These are phyloP conservation scores for Hippoglossus hippoglossus DNA, from an alignment of 2,797 vertebrate species.

Conservation along the genomic window DNA sequence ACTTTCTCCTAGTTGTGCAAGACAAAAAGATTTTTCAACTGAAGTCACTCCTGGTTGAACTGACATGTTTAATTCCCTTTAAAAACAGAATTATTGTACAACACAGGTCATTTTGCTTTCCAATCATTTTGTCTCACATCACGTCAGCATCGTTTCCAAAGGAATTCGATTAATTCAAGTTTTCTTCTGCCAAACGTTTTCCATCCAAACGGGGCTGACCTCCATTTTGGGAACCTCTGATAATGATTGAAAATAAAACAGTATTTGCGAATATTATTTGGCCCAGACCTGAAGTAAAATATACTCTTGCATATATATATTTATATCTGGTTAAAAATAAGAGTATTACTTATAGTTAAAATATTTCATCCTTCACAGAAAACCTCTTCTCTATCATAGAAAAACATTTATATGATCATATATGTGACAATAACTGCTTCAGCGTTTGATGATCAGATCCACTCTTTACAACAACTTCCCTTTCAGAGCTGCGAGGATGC, in stretches of 20 bases:
- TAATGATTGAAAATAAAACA: slow-evolving; percentile 1
- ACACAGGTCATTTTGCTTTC: background rate
- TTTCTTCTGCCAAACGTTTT: background rate
- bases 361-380: slow-evolving; percentile 13
- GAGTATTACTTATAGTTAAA: slow-evolving; percentile 43
- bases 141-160: background rate
- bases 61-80: too few species aligned
- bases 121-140: background rate
- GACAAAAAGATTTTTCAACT: too few species aligned
- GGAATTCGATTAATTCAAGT: background rate
- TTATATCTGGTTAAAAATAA: slow-evolving; percentile 52
- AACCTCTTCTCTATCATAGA: slow-evolving; percentile 21
- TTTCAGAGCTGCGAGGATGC: slow-evolving; percentile 67
- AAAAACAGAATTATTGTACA: too few species aligned
- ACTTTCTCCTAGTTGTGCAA: too few species aligned
- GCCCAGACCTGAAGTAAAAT: slow-evolving; percentile 22
- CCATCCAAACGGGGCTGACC: background rate
- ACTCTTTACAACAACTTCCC: slow-evolving; percentile 68
- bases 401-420: slow-evolving; percentile 44
- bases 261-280: slow-evolving; percentile 30
- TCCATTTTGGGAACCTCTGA: background rate
- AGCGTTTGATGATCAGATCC: background rate
- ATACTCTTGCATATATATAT: slow-evolving; percentile 23
- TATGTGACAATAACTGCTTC: slow-evolving; percentile 28
- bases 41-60: too few species aligned